Conservation (phyloP, 2,797 vertebrate species). For the Cirrhinus mrigala region DNA sequence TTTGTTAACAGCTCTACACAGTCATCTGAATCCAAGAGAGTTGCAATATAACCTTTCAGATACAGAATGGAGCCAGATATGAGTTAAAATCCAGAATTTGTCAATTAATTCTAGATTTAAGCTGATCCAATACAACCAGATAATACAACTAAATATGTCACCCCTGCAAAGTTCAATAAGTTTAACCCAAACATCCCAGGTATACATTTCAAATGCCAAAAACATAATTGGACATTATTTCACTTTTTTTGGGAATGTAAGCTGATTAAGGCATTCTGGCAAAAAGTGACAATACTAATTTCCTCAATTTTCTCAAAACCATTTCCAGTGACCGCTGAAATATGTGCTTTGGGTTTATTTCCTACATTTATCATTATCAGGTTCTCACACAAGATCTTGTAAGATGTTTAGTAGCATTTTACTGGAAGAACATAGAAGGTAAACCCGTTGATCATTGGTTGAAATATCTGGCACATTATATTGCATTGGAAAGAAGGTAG, state of each 20-base stretch:
- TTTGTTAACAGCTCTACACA: neutral
- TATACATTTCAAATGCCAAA: too few relatives aligned
- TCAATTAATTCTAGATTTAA: neutral
- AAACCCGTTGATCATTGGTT: too few relatives aligned
- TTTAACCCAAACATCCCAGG: neutral
- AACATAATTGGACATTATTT: too few relatives aligned
- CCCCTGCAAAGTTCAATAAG: neutral
- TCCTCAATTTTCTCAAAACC: neutral
- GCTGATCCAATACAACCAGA: neutral
- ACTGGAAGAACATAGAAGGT: too few relatives aligned
- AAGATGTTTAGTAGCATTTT: too few relatives aligned
- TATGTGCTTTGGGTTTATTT: neutral
- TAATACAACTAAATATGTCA: neutral
- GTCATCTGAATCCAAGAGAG: neutral
- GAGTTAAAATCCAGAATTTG: neutral
- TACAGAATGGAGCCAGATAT: neutral
- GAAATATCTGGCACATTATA: too few relatives aligned
- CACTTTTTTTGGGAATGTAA: neutral
- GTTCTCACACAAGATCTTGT: too few relatives aligned
- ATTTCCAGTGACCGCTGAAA: neutral
- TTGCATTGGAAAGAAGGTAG: neutral
- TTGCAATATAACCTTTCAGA: neutral
- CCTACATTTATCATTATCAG: neutral
- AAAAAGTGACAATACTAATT: too few relatives aligned
- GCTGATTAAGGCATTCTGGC: neutral